Evolutionary conservation across 1,140 invertebrate species (phyloP).

Genomic region (Stratiolaelaps scimitus): DNA sequence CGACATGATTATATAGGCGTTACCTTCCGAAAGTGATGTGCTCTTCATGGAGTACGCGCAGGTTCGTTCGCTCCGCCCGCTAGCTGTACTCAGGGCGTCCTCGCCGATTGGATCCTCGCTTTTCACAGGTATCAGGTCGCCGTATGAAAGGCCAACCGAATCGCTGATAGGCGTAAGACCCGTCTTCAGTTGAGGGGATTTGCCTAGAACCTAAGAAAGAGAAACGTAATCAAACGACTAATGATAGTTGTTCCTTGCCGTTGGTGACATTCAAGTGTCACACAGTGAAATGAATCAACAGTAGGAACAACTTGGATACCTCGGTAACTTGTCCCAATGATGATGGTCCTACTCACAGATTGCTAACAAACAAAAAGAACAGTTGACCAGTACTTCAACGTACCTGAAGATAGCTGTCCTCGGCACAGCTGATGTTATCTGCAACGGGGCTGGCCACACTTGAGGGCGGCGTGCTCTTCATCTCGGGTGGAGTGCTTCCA

Average conservation of each 20-base stretch:
- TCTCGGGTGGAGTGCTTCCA: no score
- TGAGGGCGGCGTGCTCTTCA: neutral
- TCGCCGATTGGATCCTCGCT: neutral
- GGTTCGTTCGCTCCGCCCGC: conserved; percentile 13
- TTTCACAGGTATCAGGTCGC: conserved; percentile 10
- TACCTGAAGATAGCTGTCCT: conserved; percentile 24
- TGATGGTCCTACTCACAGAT: no score
- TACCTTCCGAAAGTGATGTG: conserved; percentile 30
- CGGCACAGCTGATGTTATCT: neutral
- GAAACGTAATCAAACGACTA: conserved; percentile 12
- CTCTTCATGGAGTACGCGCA: conserved; percentile 9
- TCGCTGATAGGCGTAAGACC: conserved; percentile 23
- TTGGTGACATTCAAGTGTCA: no score
- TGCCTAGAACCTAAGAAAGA: neutral
- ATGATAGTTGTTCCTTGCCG: no score
- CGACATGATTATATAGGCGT: no score
- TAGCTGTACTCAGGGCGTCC: conserved; percentile 4
- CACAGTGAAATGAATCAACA: no score
- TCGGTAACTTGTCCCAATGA: no score
- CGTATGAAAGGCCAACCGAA: conserved; percentile 18
- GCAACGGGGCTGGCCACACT: conserved; percentile 12
- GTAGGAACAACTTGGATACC: no score
- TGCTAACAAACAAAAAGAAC: no score
- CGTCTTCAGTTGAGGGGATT: conserved; percentile 8
- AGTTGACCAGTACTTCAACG: neutral